These are phyloP conservation scores for Drosophila saltans DNA, from an alignment of 1,140 invertebrate genomes.

Conservation along the genomic window DNA sequence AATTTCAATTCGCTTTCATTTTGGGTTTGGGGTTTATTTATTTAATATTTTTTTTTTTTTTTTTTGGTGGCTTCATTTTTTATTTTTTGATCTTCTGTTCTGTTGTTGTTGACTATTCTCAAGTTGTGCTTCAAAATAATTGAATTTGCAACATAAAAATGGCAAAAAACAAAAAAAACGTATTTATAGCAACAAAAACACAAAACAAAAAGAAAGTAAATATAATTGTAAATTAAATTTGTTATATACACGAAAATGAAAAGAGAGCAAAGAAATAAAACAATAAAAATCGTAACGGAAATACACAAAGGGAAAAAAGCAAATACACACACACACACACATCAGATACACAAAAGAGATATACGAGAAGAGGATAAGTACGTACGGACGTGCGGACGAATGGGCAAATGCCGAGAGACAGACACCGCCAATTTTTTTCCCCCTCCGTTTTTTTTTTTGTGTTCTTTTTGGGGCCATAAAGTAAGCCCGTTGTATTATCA, in stretches of 20 bases:
- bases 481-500: conserved; percentile 37
- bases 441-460: too few species aligned
- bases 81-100: background rate
- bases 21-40: too few species aligned
- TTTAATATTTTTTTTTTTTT: too few species aligned
- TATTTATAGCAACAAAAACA: conserved; percentile 22
- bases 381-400: conserved; percentile 17
- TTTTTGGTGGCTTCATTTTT: too few species aligned
- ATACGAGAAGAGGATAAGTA: conserved; percentile 10
- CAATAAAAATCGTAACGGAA: conserved; percentile 73
- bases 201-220: conserved; percentile 42
- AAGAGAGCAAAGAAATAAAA: conserved; percentile 54
- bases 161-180: conserved; percentile 44
- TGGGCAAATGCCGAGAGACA: conserved; percentile 14
- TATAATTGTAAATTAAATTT: conserved; percentile 79
- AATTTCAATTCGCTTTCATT: conserved; percentile 54
- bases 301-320: conserved; percentile 29
- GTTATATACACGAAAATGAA: conserved; percentile 68
- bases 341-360: conserved; percentile 8
- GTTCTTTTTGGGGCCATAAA: conserved; percentile 39
- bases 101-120: conserved; percentile 24
- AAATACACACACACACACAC: conserved; percentile 27
- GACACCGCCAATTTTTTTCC: conserved; percentile 52
- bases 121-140: conserved; percentile 57
- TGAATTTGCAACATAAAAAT: conserved; percentile 48